Evolutionary conservation across 2,113 vertebrate species (phyloP).

Genomic region (Peromyscus californicus): DNA sequence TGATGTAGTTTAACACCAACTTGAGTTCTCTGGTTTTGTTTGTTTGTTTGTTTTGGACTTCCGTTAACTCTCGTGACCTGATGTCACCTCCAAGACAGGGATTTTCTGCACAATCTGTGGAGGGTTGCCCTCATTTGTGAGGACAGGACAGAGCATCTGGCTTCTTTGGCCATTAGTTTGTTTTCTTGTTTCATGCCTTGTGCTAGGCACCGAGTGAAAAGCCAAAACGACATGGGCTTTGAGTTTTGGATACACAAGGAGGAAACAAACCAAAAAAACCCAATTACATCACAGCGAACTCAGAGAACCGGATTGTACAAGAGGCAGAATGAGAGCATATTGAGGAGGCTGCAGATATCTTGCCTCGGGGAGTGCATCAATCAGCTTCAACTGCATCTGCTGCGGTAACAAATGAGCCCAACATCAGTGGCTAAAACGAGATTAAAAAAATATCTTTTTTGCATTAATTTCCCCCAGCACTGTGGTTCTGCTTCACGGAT

Average conservation of each 20-base stretch:
- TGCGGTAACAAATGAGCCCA: slow-evolving; percentile 28
- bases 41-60: neutral
- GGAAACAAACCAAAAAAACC: neutral
- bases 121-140: neutral
- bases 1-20: neutral
- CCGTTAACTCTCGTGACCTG: slow-evolving; percentile 2
- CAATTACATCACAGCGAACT: neutral
- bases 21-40: neutral
- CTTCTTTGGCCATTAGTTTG: neutral
- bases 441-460: neutral
- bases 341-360: slow-evolving; percentile 1
- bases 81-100: neutral
- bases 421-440: neutral
- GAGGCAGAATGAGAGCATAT: neutral
- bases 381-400: neutral
- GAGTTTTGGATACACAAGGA: neutral
- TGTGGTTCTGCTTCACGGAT: neutral
- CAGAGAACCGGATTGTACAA: neutral
- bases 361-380: neutral
- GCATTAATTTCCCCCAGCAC: neutral
- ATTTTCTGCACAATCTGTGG: neutral
- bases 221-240: neutral
- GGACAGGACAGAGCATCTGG: neutral
- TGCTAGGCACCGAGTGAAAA: neutral
- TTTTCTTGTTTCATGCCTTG: neutral